phyloP scores from a whole-genome alignment of 2,113 vertebrate species.

The Dasyprocta punctata region DNA sequence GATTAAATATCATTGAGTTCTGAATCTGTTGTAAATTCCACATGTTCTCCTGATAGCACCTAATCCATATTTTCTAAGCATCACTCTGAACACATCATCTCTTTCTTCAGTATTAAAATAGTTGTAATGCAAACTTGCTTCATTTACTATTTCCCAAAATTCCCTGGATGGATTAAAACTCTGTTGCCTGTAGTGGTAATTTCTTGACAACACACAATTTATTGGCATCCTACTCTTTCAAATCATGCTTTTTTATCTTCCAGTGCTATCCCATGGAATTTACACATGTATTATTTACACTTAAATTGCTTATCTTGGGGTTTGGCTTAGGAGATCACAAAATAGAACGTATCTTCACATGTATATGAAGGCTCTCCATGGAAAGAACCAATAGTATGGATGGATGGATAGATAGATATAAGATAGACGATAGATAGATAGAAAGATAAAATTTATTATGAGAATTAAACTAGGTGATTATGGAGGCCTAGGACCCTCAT shows the following conservation, averaged over 20 bases:
- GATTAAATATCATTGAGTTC: neutral
- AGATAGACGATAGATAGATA: neutral
- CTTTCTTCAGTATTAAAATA: neutral
- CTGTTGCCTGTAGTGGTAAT: neutral
- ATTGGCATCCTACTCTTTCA: neutral
- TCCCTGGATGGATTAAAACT: neutral
- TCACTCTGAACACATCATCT: neutral
- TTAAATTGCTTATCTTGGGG: neutral
- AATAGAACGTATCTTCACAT: neutral
- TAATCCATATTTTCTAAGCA: neutral
- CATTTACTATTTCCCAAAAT: neutral
- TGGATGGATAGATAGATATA: neutral
- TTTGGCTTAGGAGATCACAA: neutral
- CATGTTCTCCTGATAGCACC: neutral
- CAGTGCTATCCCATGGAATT: neutral
- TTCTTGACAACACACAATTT: neutral
- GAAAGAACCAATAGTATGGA: neutral
- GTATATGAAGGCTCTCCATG: neutral
- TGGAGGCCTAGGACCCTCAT: neutral
- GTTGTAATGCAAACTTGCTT: neutral
- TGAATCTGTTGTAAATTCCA: neutral
- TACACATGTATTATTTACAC: no score
- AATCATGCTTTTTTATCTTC: neutral
- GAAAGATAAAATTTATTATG: neutral
- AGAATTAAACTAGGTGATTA: neutral